Conservation (phyloP, 2,113 vertebrate genomes). For the Budorcas taxicolor region DNA sequence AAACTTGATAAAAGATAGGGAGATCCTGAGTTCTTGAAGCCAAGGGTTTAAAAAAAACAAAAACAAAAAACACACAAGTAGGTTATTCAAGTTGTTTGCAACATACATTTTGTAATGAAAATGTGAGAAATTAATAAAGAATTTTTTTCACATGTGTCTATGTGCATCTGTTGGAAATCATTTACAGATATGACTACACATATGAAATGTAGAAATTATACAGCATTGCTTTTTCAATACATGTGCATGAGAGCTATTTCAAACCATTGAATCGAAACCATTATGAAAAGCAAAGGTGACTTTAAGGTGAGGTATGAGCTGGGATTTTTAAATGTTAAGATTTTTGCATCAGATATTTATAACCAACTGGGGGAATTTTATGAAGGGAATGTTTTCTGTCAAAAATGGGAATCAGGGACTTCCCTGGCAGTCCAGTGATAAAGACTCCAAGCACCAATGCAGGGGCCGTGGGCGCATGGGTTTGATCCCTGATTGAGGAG, state of each 20-base stretch:
- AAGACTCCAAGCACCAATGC: not conserved
- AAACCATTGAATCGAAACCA: not conserved
- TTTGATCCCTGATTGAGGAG: not conserved
- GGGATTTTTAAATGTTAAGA: not conserved
- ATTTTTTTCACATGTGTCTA: slow-evolving; percentile 83
- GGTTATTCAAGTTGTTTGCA: slow-evolving; percentile 76
- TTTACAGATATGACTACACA: slow-evolving; percentile 2
- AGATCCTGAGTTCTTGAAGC: slow-evolving; percentile 84
- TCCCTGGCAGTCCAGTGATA: not conserved
- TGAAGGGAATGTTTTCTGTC: not conserved
- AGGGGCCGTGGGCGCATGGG: rapidly evolving
- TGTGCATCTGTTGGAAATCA: slow-evolving; percentile 72
- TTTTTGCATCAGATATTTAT: not conserved
- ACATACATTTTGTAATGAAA: slow-evolving; percentile 80
- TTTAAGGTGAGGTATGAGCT: not conserved
- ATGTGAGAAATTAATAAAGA: slow-evolving; percentile 87
- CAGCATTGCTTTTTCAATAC: not conserved
- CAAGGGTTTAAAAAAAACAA: slow-evolving; percentile 77
- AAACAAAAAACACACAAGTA: slow-evolving; percentile 70
- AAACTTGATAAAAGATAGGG: slow-evolving; percentile 81
- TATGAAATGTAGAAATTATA: not conserved
- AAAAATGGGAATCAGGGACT: not conserved
- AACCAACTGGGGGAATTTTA: not conserved
- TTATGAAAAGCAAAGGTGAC: not conserved
- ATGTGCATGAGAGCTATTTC: not conserved